Evolutionary conservation across 2,797 vertebrate genomes (phyloP).

Genomic region (Gobionotothen gibberifrons): DNA sequence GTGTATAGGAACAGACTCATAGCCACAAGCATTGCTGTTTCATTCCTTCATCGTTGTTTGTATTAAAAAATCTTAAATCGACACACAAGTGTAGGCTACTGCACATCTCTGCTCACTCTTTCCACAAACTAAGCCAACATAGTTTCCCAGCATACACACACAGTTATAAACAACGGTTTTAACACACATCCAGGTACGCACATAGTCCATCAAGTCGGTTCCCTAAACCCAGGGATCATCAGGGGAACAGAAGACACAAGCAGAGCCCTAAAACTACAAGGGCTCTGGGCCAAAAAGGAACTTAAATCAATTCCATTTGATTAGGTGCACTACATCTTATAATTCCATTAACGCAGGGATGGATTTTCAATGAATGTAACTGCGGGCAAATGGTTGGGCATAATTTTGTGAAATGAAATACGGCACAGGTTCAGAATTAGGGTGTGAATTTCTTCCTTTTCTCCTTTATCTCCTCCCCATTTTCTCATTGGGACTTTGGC

Average conservation of each 20-base stretch:
- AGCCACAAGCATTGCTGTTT: neutral
- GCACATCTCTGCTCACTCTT: neutral
- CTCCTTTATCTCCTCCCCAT: conserved; percentile 48
- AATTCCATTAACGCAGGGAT: conserved; percentile 84
- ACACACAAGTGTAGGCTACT: conserved; percentile 12
- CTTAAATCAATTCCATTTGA: conserved; percentile 86
- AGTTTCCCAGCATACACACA: neutral
- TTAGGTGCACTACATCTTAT: conserved; percentile 85
- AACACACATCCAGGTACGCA: conserved; percentile 8
- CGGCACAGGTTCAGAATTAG: conserved; percentile 68
- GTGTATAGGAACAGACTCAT: neutral
- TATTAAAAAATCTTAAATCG: neutral
- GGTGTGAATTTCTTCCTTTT: conserved; percentile 59
- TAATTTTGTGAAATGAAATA: conserved; percentile 82
- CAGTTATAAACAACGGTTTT: conserved; percentile 20
- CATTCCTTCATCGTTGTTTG: neutral
- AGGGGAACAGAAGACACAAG: conserved; percentile 64
- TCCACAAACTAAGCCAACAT: neutral
- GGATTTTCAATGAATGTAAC: conserved; percentile 85
- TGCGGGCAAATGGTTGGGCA: conserved; percentile 77
- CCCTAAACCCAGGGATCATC: conserved; percentile 58
- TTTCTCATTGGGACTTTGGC: conserved; percentile 58
- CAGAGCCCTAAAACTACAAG: conserved; percentile 63
- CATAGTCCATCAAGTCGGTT: conserved; percentile 36
- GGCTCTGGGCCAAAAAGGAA: conserved; percentile 75